Evolutionary conservation across 1,140 invertebrate species (phyloP), one percentile per base, ranked within the genome.

Genomic region (Drosophila leontia): DNA sequence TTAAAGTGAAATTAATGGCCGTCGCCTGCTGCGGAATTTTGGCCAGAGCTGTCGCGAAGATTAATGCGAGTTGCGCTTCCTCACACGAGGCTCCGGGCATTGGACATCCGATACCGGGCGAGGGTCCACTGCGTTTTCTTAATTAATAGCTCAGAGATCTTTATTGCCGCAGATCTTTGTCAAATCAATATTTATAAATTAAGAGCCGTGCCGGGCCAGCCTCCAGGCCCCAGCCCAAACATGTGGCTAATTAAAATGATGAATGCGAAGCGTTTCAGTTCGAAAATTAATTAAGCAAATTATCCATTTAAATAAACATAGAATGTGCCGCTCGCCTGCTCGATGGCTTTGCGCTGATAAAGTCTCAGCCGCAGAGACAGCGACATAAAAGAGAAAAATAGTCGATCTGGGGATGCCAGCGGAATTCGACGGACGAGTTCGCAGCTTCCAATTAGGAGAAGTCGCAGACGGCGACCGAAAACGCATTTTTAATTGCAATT

Each of bases 231-330:
- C 19, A 41, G 17, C 26, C 51, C 53, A 8, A 72, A 72, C 69
- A 59, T 72, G 67, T 42, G 60, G 50, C 76, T 80, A 80, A 80
- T 80, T 80, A 80, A 78, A 90, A 90, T 88, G 87, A 88, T 88
- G 85, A 85, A 88, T 88, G 78, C 82, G 79, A 79, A 85, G 67
- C 51, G 78, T 75, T 80, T 62, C 34, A 50, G 39, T 69, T 80
- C 47, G 69, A 62, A 83, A 87, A 78, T 75, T 80, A 84, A 84
- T 74, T 82, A 74, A 78, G 78, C 74, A 67, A 68, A 80, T 64
- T 75, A 77, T 69, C 60, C 67, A 78, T 80, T 70, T 65, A 76
- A 81, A 84, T 71, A 84, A 74, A 85, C 74, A 84, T 61, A 69
- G 65, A 82, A 86, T 72, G 53, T 51, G 60, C 67, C 61, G 45